Evolutionary conservation across 2,888 invertebrate genomes (phyloP), one percentile per base, ranked within the genome.

Genomic region (Poecilobothrus nobilitatus): DNA sequence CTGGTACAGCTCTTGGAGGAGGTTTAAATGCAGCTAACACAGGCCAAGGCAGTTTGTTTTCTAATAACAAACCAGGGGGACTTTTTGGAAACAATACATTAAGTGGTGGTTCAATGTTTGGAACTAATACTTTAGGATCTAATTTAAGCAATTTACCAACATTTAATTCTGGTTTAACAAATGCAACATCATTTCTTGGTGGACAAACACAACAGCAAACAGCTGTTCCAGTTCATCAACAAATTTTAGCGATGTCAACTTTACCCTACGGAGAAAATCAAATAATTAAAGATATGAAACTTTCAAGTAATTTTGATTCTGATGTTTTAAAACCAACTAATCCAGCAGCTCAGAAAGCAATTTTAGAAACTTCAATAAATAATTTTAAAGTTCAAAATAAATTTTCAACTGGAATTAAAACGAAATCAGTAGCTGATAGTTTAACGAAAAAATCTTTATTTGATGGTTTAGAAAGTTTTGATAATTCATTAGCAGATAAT

Each of bases 71-170:
- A 82, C 63, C 27, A 69, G 66, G 71, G 78, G 73, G 69, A 8
- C 37, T 34, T 34, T 65, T 34, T 33, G 33, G 33, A 78, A 68
- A 74, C 81, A 83, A 71, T 82, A 75, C 69, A 77, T 98, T 92
- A 79, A 95, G 95, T 20, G 98, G 97, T 53, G 98, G 99, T 79
- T 90, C 90, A 70, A 91, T 95, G 34, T 85, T 99, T 44, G 94
- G 95, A 3, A 92, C 53, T 53, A 53, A 53, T n/a, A 12, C 15
- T n/a, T n/a, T 53, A 18, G 5, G 9, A 9, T 12, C 12, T n/a
- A 53, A 53, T 53, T 18, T n/a, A 6, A 53, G 15, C 6, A 53
- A 9, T 18, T 18, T 53, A 3, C 81, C 84, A 1, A 83, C 80
- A 76, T 80, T 80, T 9, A 80, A 80, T 70, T 66, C 78, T 0